Conservation (phyloP, 2,113 vertebrate species). For the Pipa parva region DNA sequence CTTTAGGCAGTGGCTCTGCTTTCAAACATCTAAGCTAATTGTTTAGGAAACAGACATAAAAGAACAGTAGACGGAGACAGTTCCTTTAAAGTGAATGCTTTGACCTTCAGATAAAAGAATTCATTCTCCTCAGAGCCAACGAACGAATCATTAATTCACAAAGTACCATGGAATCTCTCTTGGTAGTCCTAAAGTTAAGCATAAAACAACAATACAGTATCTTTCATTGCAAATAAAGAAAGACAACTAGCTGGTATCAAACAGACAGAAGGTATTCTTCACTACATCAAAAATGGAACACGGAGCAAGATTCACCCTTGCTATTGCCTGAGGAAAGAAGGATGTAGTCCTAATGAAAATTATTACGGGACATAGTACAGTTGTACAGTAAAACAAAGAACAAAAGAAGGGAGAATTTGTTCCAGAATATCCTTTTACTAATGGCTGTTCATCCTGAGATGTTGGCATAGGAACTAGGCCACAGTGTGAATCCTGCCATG, state of each 20-base stretch:
- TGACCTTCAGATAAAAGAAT: conserved; percentile 32
- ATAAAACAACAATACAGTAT: conserved; percentile 35
- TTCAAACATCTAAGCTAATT: no score
- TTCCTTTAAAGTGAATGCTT: conserved; percentile 25
- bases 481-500: no score
- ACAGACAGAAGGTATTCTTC: conserved; percentile 24
- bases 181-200: conserved; percentile 34
- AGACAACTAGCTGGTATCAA: conserved; percentile 36
- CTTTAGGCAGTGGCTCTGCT: no score
- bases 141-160: conserved; percentile 41
- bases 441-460: no score
- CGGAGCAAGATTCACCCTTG: neutral
- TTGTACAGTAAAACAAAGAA: no score
- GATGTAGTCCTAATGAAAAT: conserved; percentile 28
- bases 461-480: no score
- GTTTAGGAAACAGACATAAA: no score
- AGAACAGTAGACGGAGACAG: neutral
- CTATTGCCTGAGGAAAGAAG: conserved; percentile 13
- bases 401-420: no score
- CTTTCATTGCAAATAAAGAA: conserved; percentile 16
- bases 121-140: conserved; percentile 16
- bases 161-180: conserved; percentile 36
- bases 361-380: conserved; percentile 28
- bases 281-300: conserved; percentile 10
- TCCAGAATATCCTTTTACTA: no score